These are phyloP conservation scores for Sericinus montela DNA, from an alignment of 2,888 invertebrate species.

Conservation along the genomic window DNA sequence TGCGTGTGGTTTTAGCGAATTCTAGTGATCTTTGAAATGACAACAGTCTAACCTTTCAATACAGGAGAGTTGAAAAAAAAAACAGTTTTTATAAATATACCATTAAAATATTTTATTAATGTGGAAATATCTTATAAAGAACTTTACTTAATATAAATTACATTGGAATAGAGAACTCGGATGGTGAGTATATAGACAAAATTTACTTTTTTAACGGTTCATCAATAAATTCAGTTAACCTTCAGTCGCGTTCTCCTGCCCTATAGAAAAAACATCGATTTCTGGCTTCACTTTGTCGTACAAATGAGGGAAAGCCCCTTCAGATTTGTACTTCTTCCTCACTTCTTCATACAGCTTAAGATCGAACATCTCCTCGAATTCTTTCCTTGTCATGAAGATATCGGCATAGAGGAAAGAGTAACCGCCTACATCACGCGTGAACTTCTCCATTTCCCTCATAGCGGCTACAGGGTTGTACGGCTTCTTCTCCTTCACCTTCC, in stretches of 20 bases:
- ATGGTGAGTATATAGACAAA: too few species aligned
- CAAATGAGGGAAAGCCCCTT: constrained; percentile 81
- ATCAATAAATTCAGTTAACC: too few species aligned
- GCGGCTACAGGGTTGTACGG: constrained; percentile 82
- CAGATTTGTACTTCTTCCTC: constrained; percentile 78
- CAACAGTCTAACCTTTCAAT: too few species aligned
- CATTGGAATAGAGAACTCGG: too few species aligned
- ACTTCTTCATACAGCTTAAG: constrained; percentile 81
- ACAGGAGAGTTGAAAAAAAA: too few species aligned
- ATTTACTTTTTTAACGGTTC: too few species aligned
- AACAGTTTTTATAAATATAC: too few species aligned
- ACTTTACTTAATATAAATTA: too few species aligned
- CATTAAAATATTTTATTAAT: too few species aligned
- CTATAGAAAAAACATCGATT: constrained; percentile 81
- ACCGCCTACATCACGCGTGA: constrained; percentile 83
- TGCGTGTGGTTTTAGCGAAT: too few species aligned
- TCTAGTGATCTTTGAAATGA: too few species aligned
- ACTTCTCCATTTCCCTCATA: constrained; percentile 85
- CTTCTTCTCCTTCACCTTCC: constrained; percentile 78
- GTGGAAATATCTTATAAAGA: too few species aligned
- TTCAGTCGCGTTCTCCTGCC: constrained; percentile 46
- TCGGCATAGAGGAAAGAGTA: constrained; percentile 85
- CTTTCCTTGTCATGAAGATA: constrained; percentile 82
- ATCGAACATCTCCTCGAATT: constrained; percentile 85
- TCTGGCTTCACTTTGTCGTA: constrained; percentile 84